These are phyloP conservation scores for Arizona elegans DNA, from an alignment of 2,113 vertebrate genomes.

Conservation along the genomic window DNA sequence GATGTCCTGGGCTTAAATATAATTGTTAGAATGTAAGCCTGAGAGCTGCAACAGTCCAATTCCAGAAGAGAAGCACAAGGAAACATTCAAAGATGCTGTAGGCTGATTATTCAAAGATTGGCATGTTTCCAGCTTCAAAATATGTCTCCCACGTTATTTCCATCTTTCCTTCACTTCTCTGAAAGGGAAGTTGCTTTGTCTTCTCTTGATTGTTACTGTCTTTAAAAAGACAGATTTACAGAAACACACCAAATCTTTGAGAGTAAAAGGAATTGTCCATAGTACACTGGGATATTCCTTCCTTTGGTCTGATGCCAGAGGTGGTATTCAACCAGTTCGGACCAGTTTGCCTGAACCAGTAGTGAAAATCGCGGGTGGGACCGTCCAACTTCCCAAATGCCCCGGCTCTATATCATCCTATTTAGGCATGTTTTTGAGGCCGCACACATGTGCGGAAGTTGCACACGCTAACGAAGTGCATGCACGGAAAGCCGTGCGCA, in stretches of 20 bases:
- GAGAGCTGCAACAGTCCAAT: not conserved
- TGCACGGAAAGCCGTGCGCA: too few relatives aligned
- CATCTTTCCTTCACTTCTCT: not conserved
- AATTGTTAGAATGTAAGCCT: not conserved
- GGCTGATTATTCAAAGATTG: not conserved
- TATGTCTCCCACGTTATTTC: not conserved
- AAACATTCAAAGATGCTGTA: not conserved
- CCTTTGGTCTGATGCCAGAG: not conserved
- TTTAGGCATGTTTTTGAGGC: too few relatives aligned
- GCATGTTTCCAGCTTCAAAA: not conserved
- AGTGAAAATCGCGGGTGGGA: too few relatives aligned
- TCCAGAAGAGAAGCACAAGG: not conserved
- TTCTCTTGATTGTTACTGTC: not conserved
- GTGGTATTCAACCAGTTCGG: too few relatives aligned
- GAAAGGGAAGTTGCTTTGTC: not conserved
- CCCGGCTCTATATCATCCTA: too few relatives aligned
- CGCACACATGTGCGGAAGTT: too few relatives aligned
- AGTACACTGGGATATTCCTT: not conserved
- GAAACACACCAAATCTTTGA: not conserved
- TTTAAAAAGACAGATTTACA: not conserved
- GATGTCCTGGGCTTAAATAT: not conserved
- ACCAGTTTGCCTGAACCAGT: too few relatives aligned
- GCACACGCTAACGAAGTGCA: too few relatives aligned
- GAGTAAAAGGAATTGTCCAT: not conserved
- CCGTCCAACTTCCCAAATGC: too few relatives aligned